These are phyloP conservation scores for Danio tinwini DNA, from an alignment of 2,797 vertebrate species.

Conservation along the genomic window DNA sequence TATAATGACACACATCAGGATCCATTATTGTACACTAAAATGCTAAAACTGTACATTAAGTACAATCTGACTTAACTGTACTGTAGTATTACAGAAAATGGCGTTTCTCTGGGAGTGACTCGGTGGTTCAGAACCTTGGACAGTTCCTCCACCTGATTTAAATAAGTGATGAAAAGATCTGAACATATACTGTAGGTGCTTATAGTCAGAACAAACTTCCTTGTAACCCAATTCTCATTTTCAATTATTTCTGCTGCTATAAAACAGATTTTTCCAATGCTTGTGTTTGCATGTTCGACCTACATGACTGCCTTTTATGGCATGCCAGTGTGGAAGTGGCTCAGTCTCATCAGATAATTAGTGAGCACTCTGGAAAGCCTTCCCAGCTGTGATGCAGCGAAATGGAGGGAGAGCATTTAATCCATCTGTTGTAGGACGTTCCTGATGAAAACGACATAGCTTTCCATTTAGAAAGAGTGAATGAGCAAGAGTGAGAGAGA, in stretches of 20 bases:
- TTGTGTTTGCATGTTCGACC: constrained; percentile 10
- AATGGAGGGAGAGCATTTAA: constrained; percentile 43
- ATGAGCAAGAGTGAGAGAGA: background rate
- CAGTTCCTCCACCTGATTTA: too few species aligned
- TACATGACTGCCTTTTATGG: constrained; percentile 65
- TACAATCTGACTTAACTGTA: too few species aligned
- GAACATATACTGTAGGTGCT: background rate
- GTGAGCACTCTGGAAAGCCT: constrained; percentile 57
- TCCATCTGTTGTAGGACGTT: constrained; percentile 48
- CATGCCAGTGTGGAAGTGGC: constrained; percentile 59
- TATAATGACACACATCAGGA: background rate
- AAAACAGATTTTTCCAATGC: background rate
- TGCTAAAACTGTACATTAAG: background rate
- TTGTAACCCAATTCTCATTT: background rate
- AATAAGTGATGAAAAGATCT: background rate
- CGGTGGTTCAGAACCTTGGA: background rate
- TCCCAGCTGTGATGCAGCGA: constrained; percentile 19
- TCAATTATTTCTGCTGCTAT: background rate
- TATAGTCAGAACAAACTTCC: background rate
- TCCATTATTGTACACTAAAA: background rate
- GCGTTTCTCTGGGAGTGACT: background rate
- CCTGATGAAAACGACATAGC: constrained; percentile 52
- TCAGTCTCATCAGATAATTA: constrained; percentile 65
- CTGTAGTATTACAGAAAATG: constrained; percentile 5
- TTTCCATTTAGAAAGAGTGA: constrained; percentile 24